Evolutionary conservation across 2,113 vertebrate species (phyloP).

Genomic region (Genyomyrus donnyi): DNA sequence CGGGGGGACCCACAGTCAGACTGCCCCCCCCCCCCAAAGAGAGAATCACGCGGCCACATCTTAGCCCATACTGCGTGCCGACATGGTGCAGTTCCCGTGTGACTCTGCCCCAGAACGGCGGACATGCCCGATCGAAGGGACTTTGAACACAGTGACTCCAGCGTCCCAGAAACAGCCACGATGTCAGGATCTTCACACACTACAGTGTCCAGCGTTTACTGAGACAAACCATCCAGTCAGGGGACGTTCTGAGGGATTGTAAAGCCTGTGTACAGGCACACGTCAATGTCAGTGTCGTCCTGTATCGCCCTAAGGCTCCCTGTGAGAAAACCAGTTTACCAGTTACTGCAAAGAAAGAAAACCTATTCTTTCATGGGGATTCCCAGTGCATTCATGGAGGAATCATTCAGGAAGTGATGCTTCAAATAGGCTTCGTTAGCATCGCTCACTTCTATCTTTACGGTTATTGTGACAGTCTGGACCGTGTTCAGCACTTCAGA

Average conservation of each 20-base stretch:
- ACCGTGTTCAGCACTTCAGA: background rate
- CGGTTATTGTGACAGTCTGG: background rate
- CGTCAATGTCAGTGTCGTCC: background rate
- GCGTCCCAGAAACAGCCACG: background rate
- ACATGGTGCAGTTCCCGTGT: background rate
- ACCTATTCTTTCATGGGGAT: background rate
- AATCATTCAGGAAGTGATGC: background rate
- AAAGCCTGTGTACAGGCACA: background rate
- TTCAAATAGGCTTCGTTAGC: background rate
- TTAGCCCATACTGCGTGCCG: background rate
- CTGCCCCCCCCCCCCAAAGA: background rate
- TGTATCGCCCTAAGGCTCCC: background rate
- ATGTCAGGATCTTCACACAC: background rate
- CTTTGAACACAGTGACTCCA: background rate
- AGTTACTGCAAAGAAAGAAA: background rate
- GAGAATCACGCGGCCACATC: background rate
- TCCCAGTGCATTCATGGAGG: background rate
- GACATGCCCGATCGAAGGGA: background rate
- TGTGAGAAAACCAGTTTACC: background rate
- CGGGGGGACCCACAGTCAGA: background rate
- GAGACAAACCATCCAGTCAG: background rate
- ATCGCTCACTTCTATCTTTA: background rate
- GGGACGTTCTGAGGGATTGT: background rate
- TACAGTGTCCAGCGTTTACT: background rate
- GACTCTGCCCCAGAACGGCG: background rate